Base-by-base conservation (phyloP, 1,140 invertebrate genomes). In the Lycorma delicatula region DNA sequence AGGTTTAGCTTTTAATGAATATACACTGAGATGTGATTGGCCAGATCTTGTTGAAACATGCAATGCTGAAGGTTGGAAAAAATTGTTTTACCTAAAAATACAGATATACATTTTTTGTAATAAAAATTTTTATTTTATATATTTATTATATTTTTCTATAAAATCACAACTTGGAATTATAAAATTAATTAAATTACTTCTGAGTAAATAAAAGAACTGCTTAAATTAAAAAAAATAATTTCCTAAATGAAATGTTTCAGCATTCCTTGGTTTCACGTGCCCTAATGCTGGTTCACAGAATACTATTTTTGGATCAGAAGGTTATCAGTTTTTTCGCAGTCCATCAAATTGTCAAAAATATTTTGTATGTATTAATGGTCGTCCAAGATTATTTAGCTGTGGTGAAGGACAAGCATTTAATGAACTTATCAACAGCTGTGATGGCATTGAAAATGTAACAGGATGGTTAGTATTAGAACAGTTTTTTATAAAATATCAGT, bases 21-120 rank as follows among this genome's bases (percentile, higher is more conserved):
- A 83, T 46, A 82, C 73, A 2, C 87, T 89, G 63, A 79, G 84
- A 29, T 93, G 91, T 68, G 88, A 92, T 60, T 94, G 90, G 90
- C 88, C 88, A 1, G 89, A 91, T 73, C 78, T 86, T 62, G 88
- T 87, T 2, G 66, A 75, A 1, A 81, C 83, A 50, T 91, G 87
- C 65, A 83, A 90, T 67, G 82, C 83, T 47, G 86, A 89, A 79
- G 81, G 84, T 85, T 71, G 66, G 58, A 28, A 20, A 28, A 48
- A n/a, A n/a, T n/a, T n/a, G n/a, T n/a, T n/a, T n/a, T n/a, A n/a
- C n/a, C n/a, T n/a, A n/a, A n/a, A n/a, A n/a, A n/a, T n/a, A n/a
- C n/a, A n/a, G n/a, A n/a, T n/a, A n/a, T n/a, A n/a, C n/a, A n/a
- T n/a, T n/a, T n/a, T n/a, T n/a, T n/a, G n/a, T n/a, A n/a, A n/a